Evolutionary conservation across 1,140 invertebrate genomes (phyloP).

Genomic region (Pseudoatta argentina): DNA sequence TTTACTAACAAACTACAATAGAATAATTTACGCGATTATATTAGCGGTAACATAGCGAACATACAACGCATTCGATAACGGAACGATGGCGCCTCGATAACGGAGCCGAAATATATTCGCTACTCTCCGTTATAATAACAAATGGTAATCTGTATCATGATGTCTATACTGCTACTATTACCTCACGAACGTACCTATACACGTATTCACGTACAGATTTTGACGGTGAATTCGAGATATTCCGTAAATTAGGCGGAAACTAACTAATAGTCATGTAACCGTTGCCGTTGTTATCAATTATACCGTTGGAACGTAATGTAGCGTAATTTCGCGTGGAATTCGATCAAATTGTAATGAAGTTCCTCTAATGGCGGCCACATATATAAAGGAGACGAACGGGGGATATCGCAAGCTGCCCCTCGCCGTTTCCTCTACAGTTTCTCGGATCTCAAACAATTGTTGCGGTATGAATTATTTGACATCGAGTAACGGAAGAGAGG

Average conservation of each 20-base stretch:
- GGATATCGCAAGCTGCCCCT: not conserved
- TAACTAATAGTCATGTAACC: conserved; percentile 53
- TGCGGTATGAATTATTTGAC: conserved; percentile 39
- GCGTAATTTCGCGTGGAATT: conserved; percentile 51
- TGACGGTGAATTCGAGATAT: conserved; percentile 45
- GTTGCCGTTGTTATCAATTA: conserved; percentile 59
- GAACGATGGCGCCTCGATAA: conserved; percentile 21
- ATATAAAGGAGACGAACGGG: conserved; percentile 24
- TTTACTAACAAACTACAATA: conserved; percentile 20
- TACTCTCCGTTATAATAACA: conserved; percentile 8
- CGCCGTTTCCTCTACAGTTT: not conserved
- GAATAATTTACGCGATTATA: conserved; percentile 52
- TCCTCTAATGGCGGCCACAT: conserved; percentile 31
- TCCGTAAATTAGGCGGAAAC: conserved; percentile 55
- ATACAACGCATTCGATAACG: conserved; percentile 12
- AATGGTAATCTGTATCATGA: conserved; percentile 25
- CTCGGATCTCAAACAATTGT: conserved; percentile 33
- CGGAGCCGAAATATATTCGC: conserved; percentile 18
- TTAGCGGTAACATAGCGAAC: not conserved
- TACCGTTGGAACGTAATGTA: conserved; percentile 35
- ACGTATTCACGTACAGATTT: not conserved
- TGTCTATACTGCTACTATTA: not conserved
- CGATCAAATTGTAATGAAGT: conserved; percentile 62
- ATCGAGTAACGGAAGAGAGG: not conserved
- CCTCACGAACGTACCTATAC: not conserved